Conservation (phyloP, 1,140 invertebrate genomes). For the Penaeus japonicus region DNA sequence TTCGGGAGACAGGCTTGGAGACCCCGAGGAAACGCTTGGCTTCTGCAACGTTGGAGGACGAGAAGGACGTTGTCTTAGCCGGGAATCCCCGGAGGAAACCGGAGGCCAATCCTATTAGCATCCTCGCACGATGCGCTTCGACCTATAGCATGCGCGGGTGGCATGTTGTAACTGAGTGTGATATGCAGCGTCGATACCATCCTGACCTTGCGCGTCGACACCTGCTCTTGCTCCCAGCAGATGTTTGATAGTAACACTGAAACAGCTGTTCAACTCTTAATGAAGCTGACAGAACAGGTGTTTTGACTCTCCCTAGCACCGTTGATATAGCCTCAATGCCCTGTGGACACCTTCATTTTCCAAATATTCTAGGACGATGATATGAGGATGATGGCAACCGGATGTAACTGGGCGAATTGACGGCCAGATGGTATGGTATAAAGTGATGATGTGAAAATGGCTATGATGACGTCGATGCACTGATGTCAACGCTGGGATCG, state of each 20-base stretch:
- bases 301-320: too few relatives aligned
- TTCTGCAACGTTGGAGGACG: conserved; percentile 18
- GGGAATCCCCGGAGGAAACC: not conserved
- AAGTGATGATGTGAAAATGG: too few relatives aligned
- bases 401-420: too few relatives aligned
- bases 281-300: not conserved
- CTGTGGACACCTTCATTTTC: too few relatives aligned
- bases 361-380: too few relatives aligned
- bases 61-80: conserved; percentile 28
- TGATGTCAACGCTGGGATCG: too few relatives aligned
- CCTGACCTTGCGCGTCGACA: not conserved
- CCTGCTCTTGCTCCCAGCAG: not conserved
- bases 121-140: conserved; percentile 39
- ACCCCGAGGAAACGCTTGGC: not conserved
- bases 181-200: conserved; percentile 45
- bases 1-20: too few relatives aligned
- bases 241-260: not conserved
- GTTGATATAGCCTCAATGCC: too few relatives aligned
- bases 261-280: not conserved
- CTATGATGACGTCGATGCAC: too few relatives aligned
- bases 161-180: conserved; percentile 41
- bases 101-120: conserved; percentile 19
- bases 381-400: too few relatives aligned
- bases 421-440: too few relatives aligned
- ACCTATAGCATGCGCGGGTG: conserved; percentile 9